Base-by-base conservation (phyloP, 2,888 invertebrate genomes). In the Drosophila anomalata region DNA sequence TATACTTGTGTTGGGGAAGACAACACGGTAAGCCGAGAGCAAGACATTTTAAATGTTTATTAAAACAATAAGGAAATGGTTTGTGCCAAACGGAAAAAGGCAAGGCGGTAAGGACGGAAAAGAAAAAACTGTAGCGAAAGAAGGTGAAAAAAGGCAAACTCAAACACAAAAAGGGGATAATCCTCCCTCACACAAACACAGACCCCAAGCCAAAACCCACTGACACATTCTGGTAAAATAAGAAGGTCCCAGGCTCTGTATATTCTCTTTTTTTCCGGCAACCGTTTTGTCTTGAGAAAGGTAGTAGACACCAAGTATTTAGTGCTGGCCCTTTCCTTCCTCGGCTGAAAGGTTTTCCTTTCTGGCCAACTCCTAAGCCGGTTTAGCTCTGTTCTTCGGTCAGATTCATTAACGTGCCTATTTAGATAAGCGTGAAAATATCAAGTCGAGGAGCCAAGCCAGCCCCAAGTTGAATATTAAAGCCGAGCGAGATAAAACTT, bases 31-130 rank as follows among this genome's bases (percentile, higher is more conserved):
- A 88, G 86, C 76, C 76, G 57, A 63, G 71, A 86, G 83, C 78
- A 78, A 84, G 78, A 79, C 84, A 80, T 89, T 89, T 89, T 84
- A 84, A 89, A 89, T 86, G 89, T 88, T 88, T 88, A 89, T 89
- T 89, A 89, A 89, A 89, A 89, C 86, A 88, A 88, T 88, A 89
- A 88, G 87, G 85, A 87, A 89, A 89, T 88, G 89, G 89, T 78
- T 89, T 77, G 79, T 76, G 70, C 76, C 69, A 56, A 42, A 59
- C 54, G 39, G 58, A 65, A 65, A 61, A 56, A 42, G 46, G 36
- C 31, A 56, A 55, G 48, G 57, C 48, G 47, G 48, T 62, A 60
- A 52, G 53, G 75, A 9, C 48, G 36, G 73, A 79, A 84, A 73
- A 62, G 61, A 24, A 48, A 50, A 63, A 62, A 63, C 62, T 51